Conservation (phyloP, 2,888 invertebrate species). For the Noctua janthe region DNA sequence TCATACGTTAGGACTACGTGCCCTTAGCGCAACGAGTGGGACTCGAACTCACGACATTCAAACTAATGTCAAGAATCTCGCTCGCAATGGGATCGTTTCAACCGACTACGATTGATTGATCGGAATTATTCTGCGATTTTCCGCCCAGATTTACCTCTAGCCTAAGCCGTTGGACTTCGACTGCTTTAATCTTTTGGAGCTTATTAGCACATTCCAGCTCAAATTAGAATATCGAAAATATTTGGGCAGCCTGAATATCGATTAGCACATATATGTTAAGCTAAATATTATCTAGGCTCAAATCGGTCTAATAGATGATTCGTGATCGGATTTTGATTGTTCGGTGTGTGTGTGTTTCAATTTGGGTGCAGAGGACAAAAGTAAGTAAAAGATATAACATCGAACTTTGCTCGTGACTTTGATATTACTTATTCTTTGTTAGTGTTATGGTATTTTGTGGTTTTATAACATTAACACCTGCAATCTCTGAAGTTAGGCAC, state of each 20-base stretch:
- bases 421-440: not conserved
- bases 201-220: not conserved
- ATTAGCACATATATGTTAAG: not conserved
- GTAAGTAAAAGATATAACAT: too few species aligned
- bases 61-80: not conserved
- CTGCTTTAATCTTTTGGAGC: not conserved
- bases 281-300: slow-evolving; percentile 1
- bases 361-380: not conserved
- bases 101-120: too few species aligned
- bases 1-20: not conserved
- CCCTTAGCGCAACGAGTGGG: not conserved
- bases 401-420: slow-evolving; percentile 8
- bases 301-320: not conserved
- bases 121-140: too few species aligned
- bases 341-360: not conserved
- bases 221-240: slow-evolving; percentile 2
- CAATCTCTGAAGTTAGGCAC: not conserved
- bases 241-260: not conserved
- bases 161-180: not conserved
- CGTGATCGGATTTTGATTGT: not conserved
- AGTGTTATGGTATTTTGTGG: not conserved
- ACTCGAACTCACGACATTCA: not conserved
- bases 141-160: too few species aligned
- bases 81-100: not conserved
- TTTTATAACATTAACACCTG: not conserved